phyloP scores from a whole-genome alignment of 2,797 vertebrate species.

The Clarias platycephalus region DNA sequence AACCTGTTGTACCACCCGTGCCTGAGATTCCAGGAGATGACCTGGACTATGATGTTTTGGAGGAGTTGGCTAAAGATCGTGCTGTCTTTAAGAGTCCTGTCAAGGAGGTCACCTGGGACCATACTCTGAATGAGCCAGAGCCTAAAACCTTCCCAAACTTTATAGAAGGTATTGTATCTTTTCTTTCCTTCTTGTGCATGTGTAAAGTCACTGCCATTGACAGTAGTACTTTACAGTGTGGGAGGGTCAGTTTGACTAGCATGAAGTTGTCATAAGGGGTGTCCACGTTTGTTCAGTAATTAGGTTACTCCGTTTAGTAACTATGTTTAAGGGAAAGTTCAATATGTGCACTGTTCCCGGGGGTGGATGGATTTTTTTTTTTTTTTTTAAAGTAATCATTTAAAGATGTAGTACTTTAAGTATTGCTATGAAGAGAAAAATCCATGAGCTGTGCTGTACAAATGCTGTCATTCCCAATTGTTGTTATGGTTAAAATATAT shows the following conservation, averaged over 20 bases:
- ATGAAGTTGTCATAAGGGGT: slow-evolving; percentile 44
- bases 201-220: slow-evolving; percentile 56
- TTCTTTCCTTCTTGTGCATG: slow-evolving; percentile 57
- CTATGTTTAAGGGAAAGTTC: not conserved
- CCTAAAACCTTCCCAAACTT: slow-evolving; percentile 77
- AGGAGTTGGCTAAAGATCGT: slow-evolving; percentile 70
- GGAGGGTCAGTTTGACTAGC: slow-evolving; percentile 62
- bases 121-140: slow-evolving; percentile 73
- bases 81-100: slow-evolving; percentile 62
- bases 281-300: slow-evolving; percentile 18
- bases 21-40: slow-evolving; percentile 63
- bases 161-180: slow-evolving; percentile 72
- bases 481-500: not conserved
- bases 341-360: not conserved
- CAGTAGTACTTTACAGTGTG: slow-evolving; percentile 60
- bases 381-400: no score
- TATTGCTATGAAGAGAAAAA: not conserved
- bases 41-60: slow-evolving; percentile 76
- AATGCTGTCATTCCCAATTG: not conserved
- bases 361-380: not conserved
- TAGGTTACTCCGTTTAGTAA: not conserved
- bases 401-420: not conserved
- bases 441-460: not conserved
- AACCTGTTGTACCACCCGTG: slow-evolving; percentile 58
- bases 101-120: slow-evolving; percentile 70